phyloP scores from a whole-genome alignment of 2,797 vertebrate genomes.

The Sparus aurata region DNA sequence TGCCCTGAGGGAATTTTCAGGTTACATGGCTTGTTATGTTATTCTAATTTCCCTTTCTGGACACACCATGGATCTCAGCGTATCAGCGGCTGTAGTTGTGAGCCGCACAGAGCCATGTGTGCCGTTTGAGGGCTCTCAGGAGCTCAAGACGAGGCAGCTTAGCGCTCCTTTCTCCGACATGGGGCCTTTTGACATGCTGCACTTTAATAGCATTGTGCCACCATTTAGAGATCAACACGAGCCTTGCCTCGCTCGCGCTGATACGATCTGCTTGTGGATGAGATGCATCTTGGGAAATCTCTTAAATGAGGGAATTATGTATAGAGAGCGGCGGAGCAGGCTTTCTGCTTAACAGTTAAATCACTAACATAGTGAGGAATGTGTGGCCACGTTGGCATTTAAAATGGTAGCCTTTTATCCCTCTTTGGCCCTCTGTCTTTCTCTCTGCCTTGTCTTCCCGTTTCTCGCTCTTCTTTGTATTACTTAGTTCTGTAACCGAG shows the following conservation, averaged over 20 bases:
- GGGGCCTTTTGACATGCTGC: slow-evolving; percentile 48
- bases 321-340: slow-evolving; percentile 34
- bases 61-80: slow-evolving; percentile 7
- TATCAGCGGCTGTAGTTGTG: slow-evolving; percentile 14
- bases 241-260: slow-evolving; percentile 19
- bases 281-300: slow-evolving; percentile 81
- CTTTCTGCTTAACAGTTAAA: slow-evolving; percentile 66
- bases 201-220: slow-evolving; percentile 63
- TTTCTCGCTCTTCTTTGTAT: slow-evolving; percentile 46
- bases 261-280: slow-evolving; percentile 53
- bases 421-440: slow-evolving; percentile 29
- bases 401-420: slow-evolving; percentile 65
- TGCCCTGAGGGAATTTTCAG: slow-evolving; percentile 10
- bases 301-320: slow-evolving; percentile 70
- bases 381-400: slow-evolving; percentile 52
- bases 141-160: slow-evolving; percentile 27
- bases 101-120: neutral
- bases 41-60: slow-evolving; percentile 16
- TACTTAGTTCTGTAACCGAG: slow-evolving; percentile 73
- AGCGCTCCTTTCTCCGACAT: slow-evolving; percentile 43
- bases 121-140: slow-evolving; percentile 31
- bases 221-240: slow-evolving; percentile 57
- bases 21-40: slow-evolving; percentile 21
- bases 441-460: slow-evolving; percentile 39
- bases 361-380: slow-evolving; percentile 56